Evolutionary conservation across 2,113 vertebrate species (phyloP), one percentile per base, ranked within the genome.

Genomic region (Phylloscopus whistleri): DNA sequence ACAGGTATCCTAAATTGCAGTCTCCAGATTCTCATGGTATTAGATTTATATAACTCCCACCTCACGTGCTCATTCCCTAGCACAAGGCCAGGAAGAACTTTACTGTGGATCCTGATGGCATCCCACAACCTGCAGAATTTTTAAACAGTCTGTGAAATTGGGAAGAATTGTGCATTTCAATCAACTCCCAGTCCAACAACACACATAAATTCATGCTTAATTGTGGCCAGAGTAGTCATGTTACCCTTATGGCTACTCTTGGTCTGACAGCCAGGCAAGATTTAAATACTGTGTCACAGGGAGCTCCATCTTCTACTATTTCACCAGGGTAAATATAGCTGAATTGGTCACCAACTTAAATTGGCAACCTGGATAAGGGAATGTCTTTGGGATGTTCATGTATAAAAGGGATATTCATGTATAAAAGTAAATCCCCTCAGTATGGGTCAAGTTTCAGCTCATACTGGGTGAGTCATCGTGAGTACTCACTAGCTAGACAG

Each of bases 321-420:
- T 60, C 37, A 70, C 28, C 33, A 39, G 8, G 6, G 9, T 58
- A 84, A 55, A 69, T 28, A n/a, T 0, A 53, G 55, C 10, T 68
- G 49, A 67, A 77, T 14, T 62, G 11, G 12, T 55, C 41, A 75
- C 43, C 12, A 31, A 2, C 15, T 53, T 84, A 56, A 19, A 37
- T 17, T 64, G 44, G 15, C 31, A 82, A 10, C 15, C 41, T 13
- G 30, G 18, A 9, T 43, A 60, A 43, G 3, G 21, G 6, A 64
- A 33, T 43, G 5, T 41, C 33, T 2, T 49, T 8, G 5, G 31
- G 5, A 56, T 0, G 1, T 26, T 73, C 39, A 41, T 11, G 2
- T 20, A 10, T 22, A 76, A 81, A 84, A 79, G 28, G 31, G 5
- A 56, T 0, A 1, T 27, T 74, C 39, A 41, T 11, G 2, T 21